phyloP scores from a whole-genome alignment of 2,888 invertebrate species.

The Selenia dentaria region DNA sequence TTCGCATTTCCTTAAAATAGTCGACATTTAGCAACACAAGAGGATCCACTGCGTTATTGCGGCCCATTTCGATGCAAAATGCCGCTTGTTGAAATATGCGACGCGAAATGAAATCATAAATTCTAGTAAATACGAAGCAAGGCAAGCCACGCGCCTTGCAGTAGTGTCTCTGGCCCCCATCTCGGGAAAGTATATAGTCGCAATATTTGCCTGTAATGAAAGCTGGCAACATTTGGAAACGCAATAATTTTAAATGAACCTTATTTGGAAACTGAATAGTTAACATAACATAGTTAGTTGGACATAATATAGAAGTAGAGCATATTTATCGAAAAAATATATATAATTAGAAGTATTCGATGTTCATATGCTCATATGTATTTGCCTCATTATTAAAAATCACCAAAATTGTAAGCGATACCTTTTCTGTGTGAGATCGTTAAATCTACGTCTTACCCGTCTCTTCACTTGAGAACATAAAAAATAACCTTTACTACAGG shows the following conservation, averaged over 20 bases:
- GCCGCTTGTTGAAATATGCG: slow-evolving; percentile 72
- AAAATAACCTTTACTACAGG: no score
- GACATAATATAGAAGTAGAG: no score
- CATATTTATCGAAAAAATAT: no score
- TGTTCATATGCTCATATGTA: no score
- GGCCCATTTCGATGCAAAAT: slow-evolving; percentile 67
- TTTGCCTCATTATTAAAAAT: no score
- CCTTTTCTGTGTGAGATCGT: no score
- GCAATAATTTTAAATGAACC: slow-evolving; percentile 41
- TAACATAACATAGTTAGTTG: no score
- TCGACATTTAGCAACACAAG: slow-evolving; percentile 44
- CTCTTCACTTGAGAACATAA: no score
- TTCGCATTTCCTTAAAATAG: no score
- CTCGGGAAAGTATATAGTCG: slow-evolving; percentile 35
- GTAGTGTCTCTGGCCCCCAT: slow-evolving; percentile 39
- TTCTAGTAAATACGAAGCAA: slow-evolving; percentile 63
- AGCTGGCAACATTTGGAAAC: slow-evolving; percentile 46
- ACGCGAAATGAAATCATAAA: slow-evolving; percentile 80
- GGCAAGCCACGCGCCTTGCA: slow-evolving; percentile 46
- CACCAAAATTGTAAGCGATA: no score
- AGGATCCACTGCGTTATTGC: slow-evolving; percentile 60
- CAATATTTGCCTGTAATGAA: slow-evolving; percentile 40
- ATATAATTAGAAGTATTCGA: no score
- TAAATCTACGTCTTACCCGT: no score
- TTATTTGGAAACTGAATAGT: slow-evolving; percentile 15